A percentile compares a stretch with the other conserved stretches of the same genome.
These are phyloP conservation scores for Drosophila diplacantha DNA, from an alignment of 2,888 invertebrate species.

Conservation along the genomic window DNA sequence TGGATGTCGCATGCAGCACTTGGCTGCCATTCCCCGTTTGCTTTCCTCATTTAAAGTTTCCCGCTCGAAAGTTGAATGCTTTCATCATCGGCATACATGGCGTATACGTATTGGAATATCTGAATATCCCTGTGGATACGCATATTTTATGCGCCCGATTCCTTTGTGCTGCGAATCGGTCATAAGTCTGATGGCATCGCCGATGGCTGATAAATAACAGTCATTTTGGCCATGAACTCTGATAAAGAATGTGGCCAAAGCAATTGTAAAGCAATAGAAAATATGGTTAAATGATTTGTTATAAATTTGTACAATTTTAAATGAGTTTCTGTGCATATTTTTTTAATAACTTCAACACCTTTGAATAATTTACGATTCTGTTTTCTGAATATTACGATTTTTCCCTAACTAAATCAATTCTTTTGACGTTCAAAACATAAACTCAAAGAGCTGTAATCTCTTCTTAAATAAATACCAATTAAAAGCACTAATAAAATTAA, in stretches of 20 bases:
- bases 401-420: background rate
- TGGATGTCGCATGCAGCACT: constrained; percentile 34
- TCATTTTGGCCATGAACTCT: constrained; percentile 8
- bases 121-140: constrained; percentile 9
- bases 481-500: constrained; percentile 12
- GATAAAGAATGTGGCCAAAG: background rate
- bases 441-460: too few relatives aligned
- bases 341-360: background rate
- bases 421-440: background rate
- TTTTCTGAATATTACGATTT: background rate
- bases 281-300: background rate
- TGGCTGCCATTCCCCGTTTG: constrained; percentile 12
- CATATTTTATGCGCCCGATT: constrained; percentile 10
- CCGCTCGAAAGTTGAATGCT: constrained; percentile 18
- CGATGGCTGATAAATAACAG: constrained; percentile 19
- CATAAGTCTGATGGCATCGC: constrained; percentile 18
- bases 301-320: background rate
- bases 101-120: constrained; percentile 16
- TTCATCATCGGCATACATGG: background rate
- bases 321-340: background rate
- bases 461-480: background rate
- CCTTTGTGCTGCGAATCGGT: background rate
- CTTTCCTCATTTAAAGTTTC: constrained; percentile 31
- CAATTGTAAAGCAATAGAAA: background rate
- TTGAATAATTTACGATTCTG: background rate